phyloP scores from a whole-genome alignment of 1,140 invertebrate species.

The Ericerus pela region DNA sequence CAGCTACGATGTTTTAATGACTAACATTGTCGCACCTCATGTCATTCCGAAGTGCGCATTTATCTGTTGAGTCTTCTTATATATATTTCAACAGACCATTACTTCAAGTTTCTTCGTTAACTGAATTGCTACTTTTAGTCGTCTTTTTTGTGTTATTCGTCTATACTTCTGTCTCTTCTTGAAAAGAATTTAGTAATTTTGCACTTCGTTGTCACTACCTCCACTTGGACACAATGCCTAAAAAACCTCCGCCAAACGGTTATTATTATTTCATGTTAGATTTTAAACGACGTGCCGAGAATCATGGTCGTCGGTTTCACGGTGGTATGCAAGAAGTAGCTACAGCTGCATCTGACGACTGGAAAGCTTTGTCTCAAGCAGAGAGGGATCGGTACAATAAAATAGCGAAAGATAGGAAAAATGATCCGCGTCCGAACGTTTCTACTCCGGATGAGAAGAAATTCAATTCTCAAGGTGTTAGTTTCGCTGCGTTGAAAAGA shows the following conservation, averaged over 20 bases:
- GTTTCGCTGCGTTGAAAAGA: neutral
- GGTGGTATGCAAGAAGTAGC: neutral
- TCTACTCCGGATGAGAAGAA: neutral
- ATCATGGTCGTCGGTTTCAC: neutral
- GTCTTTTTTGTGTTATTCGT: no score
- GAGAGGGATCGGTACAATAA: neutral
- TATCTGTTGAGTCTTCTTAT: no score
- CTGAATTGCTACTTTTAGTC: no score
- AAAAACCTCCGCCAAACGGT: conserved; percentile 1
- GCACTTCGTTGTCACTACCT: no score
- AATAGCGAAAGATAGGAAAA: neutral
- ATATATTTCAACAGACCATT: no score
- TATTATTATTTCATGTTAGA: neutral
- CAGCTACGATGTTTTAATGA: no score
- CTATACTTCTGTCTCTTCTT: no score
- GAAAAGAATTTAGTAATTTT: no score
- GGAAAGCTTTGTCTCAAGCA: neutral
- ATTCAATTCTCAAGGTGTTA: neutral
- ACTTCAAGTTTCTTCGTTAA: no score
- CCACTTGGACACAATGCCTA: no score
- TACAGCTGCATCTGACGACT: neutral
- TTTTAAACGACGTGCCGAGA: neutral
- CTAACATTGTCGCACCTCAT: no score
- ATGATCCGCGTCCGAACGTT: neutral
- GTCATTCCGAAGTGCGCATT: no score